phyloP scores from a whole-genome alignment of 2,888 invertebrate species.

The Pterobdella sp. region DNA sequence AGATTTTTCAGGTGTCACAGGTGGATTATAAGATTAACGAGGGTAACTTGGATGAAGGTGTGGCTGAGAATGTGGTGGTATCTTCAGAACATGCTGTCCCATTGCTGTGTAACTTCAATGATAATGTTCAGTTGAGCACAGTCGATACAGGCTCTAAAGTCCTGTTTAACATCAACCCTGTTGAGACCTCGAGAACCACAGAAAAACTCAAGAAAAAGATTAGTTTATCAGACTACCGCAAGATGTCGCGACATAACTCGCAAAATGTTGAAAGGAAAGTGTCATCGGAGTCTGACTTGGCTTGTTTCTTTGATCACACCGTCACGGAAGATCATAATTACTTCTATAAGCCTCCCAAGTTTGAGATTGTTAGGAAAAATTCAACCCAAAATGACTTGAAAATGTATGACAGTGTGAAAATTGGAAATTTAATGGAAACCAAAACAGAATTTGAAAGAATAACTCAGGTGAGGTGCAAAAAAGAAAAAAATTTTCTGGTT shows the following conservation, averaged over 20 bases:
- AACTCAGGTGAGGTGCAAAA: too few relatives aligned
- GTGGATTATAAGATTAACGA: too few relatives aligned
- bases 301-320: background rate
- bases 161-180: background rate
- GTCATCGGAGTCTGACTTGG: background rate
- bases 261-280: background rate
- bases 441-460: too few relatives aligned
- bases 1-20: too few relatives aligned
- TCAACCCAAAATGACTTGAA: too few relatives aligned
- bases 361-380: too few relatives aligned
- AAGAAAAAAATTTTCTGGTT: too few relatives aligned
- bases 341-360: too few relatives aligned
- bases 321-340: background rate
- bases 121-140: too few relatives aligned
- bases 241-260: background rate
- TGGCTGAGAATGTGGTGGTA: background rate
- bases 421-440: too few relatives aligned
- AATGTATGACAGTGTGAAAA: too few relatives aligned
- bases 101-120: background rate
- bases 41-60: background rate
- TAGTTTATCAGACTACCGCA: constrained; percentile 7
- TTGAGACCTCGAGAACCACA: background rate
- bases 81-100: background rate
- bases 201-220: background rate
- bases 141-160: background rate